Base-by-base conservation (phyloP, 1,140 invertebrate genomes). In the Teleogryllus occipitalis region DNA sequence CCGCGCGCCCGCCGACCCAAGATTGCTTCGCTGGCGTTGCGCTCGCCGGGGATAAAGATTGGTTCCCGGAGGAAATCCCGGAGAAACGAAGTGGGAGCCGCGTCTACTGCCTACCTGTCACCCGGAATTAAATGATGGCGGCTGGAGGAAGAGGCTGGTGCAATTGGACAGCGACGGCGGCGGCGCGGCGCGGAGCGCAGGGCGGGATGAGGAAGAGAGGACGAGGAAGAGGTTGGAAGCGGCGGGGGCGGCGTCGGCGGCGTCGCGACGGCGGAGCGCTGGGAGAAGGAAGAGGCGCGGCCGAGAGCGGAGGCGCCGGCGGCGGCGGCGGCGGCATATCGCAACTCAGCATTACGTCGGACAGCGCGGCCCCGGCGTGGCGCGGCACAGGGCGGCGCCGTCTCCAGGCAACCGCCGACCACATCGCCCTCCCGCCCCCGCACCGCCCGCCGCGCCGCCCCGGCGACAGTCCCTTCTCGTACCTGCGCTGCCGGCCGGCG, bases 51-150 rank as follows among this genome's bases (percentile, higher is more conserved):
- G 54, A 65, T 65, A 65, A 65, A 65, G 54, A 65, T 65, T 65
- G 54, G 54, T 65, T 65, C 54, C 54, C 54, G 54, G 54, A 65
- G 54, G 54, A 65, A 65, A 65, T 65, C 54, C 54, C 54, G 54
- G 54, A 65, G 54, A 65, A 65, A 65, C 54, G 54, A 65, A 65
- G 54, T 65, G 18, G 54, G 54, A 2, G 54, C 54, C 54, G 54
- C 54, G 54, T 18, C 54, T 10, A 65, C 54, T 65, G 54, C 54
- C n/a, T 65, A 65, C 54, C 54, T 65, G 54, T 65, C 54, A 65
- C 54, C 54, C 54, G 54, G n/a, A 65, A 65, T 65, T 65, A 65
- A 65, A 65, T 65, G 54, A 65, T 65, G 54, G 54, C 54, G 54
- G 54, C 54, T 18, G 54, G 54, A 65, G 54, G 54, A 7, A 65